Evolutionary conservation across 2,113 vertebrate genomes (phyloP), one percentile per base, ranked within the genome.

Genomic region (Spea multiplicata): DNA sequence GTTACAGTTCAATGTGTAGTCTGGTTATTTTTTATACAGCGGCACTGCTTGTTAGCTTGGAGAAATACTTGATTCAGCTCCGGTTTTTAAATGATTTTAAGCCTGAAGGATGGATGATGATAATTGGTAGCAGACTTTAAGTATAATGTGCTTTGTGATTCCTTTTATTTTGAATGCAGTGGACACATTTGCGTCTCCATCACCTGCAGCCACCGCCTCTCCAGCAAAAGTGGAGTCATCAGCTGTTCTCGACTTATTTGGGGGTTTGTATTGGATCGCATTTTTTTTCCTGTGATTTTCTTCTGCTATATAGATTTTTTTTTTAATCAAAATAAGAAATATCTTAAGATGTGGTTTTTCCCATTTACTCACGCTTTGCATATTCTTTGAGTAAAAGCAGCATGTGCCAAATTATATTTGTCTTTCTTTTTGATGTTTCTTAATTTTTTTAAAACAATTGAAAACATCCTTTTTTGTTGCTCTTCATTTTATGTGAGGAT

Each of bases 161-260:
- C 84, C 72, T 80, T 85, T 71, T 91, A 69, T 90, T 90, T 91
- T 90, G 89, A 86, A 91, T 91, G 71, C 90, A 95, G 93, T 93
- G 87, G 96, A 98, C 86, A 85, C 95, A 78, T 98, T 98, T 93
- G 92, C 90, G 86, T 91, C 94, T 81, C 93, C 96, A 66, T 88
- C 94, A 84, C 88, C 93, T 89, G 91, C 94, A 78, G 83, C 95
- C 83, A 90, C 90, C 75, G 88, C 93, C 66, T 94, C 95, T 89
- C 95, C 96, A 81, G 93, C 94, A 84, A 94, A 96, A 89, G 85
- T 92, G 87, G 95, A 98, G 75, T 89, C 94, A 69, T 90, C 90
- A 73, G 94, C 94, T 82, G 97, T 98, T 85, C 94, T 99, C 89
- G 96, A 99, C 89, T 95, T 99, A 82, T 94, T 99, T 86, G 94